These are phyloP conservation scores for Pimpla rufipes DNA, from an alignment of 2,888 invertebrate species.

Conservation along the genomic window DNA sequence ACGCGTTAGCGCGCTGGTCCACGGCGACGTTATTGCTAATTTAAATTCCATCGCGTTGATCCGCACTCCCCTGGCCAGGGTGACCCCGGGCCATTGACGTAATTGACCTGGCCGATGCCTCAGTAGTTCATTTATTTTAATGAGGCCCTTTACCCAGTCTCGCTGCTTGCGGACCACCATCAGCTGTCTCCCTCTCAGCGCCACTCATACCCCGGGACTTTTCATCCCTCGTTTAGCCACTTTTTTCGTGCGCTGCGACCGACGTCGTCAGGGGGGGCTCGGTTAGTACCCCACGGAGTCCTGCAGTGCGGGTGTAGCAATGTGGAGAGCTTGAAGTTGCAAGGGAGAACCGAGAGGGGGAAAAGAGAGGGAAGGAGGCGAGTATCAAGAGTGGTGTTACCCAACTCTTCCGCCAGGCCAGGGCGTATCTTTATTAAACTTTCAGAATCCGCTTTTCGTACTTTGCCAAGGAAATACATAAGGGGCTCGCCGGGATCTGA, in stretches of 20 bases:
- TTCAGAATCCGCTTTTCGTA: slow-evolving; percentile 53
- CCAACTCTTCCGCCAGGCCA: slow-evolving; percentile 52
- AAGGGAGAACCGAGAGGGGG: too few relatives aligned
- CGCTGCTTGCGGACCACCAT: slow-evolving; percentile 50
- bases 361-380: neutral
- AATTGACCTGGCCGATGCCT: slow-evolving; percentile 75
- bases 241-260: slow-evolving; percentile 41
- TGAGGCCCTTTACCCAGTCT: slow-evolving; percentile 70
- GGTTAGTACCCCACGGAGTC: slow-evolving; percentile 42
- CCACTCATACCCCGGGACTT: slow-evolving; percentile 30
- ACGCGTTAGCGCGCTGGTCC: slow-evolving; percentile 32
- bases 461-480: slow-evolving; percentile 43
- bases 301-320: slow-evolving; percentile 5
- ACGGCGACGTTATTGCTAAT: slow-evolving; percentile 52
- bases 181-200: slow-evolving; percentile 1
- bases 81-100: slow-evolving; percentile 65
- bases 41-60: slow-evolving; percentile 63
- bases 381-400: slow-evolving; percentile 63
- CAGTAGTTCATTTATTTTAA: slow-evolving; percentile 78
- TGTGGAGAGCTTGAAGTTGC: neutral
- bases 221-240: slow-evolving; percentile 58
- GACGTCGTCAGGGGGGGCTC: slow-evolving; percentile 27
- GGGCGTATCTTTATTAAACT: slow-evolving; percentile 63
- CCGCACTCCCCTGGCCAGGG: slow-evolving; percentile 46
- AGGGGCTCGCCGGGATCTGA: slow-evolving; percentile 33